Percentiles rank a stretch among this genome's conserved stretches.
These are phyloP conservation scores for Syrrhaptes paradoxus DNA, from an alignment of 2,113 vertebrate genomes.

Conservation along the genomic window DNA sequence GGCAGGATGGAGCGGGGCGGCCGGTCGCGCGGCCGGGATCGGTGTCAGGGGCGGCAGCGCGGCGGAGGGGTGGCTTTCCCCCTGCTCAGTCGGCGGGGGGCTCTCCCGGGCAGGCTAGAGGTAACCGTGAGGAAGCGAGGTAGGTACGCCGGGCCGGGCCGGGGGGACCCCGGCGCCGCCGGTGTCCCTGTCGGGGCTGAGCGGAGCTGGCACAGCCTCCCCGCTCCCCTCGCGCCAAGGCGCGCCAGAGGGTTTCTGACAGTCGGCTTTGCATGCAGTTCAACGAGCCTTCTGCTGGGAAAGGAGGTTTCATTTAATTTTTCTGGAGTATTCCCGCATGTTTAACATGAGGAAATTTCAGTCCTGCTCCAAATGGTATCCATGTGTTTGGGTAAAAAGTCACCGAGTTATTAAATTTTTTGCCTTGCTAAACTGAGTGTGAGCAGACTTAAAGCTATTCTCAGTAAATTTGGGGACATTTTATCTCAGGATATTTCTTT, in stretches of 20 bases:
- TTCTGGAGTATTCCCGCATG: not conserved
- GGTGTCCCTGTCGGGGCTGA: not conserved
- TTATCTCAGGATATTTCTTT: constrained; percentile 70
- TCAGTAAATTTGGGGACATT: constrained; percentile 55
- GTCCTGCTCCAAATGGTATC: not conserved
- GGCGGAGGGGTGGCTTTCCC: not conserved
- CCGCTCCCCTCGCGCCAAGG: not conserved
- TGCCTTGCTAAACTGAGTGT: not conserved
- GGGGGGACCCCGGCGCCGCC: not conserved
- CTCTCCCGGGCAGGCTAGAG: not conserved
- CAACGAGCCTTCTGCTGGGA: not conserved
- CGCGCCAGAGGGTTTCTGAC: not conserved
- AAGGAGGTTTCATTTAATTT: not conserved
- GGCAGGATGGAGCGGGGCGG: not conserved
- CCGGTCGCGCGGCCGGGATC: not conserved
- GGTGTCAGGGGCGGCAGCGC: not conserved
- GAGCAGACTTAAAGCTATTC: not conserved
- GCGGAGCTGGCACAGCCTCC: not conserved
- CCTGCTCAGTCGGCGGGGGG: not conserved
- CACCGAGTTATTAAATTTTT: not conserved
- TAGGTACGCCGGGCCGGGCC: not conserved
- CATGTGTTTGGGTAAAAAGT: constrained; percentile 26
- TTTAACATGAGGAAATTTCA: not conserved
- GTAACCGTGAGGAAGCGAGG: not conserved
- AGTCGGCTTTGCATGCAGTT: not conserved